A percentile compares a stretch with the other conserved stretches of the same genome.
phyloP scores from a whole-genome alignment of 37 sponge, comb jelly and placozoan genomes.

The Halichondria panicea region DNA sequence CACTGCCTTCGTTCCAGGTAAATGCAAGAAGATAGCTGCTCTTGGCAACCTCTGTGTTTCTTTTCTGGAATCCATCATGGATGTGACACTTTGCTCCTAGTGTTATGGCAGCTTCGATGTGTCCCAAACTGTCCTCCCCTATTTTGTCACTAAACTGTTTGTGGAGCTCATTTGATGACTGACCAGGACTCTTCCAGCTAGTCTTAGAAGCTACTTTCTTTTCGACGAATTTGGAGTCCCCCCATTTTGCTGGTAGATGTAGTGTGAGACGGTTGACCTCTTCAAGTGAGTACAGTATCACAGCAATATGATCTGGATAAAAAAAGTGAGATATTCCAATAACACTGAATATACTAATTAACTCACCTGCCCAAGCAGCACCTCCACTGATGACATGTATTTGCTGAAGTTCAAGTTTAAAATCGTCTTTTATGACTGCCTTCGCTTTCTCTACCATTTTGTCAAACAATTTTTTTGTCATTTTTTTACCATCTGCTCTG shows the following conservation, averaged over 20 bases:
- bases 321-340: background rate
- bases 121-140: slow-evolving; percentile 20
- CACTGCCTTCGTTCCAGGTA: slow-evolving; percentile 31
- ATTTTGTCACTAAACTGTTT: slow-evolving; percentile 5
- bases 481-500: slow-evolving; percentile 8
- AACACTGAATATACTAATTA: background rate
- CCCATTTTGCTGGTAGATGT: slow-evolving; percentile 29
- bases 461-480: slow-evolving; percentile 18
- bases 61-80: slow-evolving; percentile 33
- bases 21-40: slow-evolving; percentile 43
- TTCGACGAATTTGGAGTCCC: background rate
- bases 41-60: slow-evolving; percentile 27
- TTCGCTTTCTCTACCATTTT: slow-evolving; percentile 34
- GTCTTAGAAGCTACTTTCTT: background rate
- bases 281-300: slow-evolving; percentile 8
- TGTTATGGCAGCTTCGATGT: slow-evolving; percentile 13
- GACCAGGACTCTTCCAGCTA: slow-evolving; percentile 11
- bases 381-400: slow-evolving; percentile 53
- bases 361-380: slow-evolving; percentile 61
- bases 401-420: slow-evolving; percentile 1
- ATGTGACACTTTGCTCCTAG: background rate
- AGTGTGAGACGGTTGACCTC: slow-evolving; percentile 21
- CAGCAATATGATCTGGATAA: slow-evolving; percentile 46
- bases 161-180: slow-evolving; percentile 18
- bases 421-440: slow-evolving; percentile 27